Percentiles rank a stretch among this genome's conserved stretches.
Conservation (phyloP, 1,140 invertebrate genomes). For the Conus betulinus region DNA sequence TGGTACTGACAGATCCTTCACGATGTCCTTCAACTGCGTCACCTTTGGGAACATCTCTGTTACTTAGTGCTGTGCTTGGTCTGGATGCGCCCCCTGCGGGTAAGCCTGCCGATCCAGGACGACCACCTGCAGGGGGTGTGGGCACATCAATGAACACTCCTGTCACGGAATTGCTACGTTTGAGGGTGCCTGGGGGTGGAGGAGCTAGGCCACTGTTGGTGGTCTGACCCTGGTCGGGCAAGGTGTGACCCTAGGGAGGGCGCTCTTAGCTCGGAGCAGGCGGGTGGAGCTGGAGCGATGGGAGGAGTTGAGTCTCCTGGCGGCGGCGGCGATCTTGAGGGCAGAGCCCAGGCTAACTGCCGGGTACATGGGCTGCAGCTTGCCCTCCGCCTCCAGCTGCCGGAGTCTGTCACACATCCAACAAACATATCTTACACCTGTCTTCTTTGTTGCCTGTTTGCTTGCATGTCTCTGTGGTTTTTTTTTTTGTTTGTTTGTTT, state of each 20-base stretch:
- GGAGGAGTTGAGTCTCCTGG: constrained; percentile 49
- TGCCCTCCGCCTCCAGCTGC: constrained; percentile 62
- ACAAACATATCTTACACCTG: neutral
- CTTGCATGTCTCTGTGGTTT: no score
- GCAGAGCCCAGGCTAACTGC: constrained; percentile 60
- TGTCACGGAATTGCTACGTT: constrained; percentile 64
- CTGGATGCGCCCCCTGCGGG: neutral
- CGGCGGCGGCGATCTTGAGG: constrained; percentile 68
- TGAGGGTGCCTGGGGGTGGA: constrained; percentile 39
- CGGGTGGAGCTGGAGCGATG: constrained; percentile 22
- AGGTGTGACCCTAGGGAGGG: constrained; percentile 9
- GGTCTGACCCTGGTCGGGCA: neutral
- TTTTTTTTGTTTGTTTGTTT: no score
- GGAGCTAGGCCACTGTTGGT: constrained; percentile 1
- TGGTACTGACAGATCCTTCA: no score
- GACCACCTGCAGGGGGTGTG: constrained; percentile 1
- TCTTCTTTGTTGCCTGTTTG: no score
- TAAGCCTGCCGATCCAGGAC: constrained; percentile 25
- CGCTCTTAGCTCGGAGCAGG: constrained; percentile 21
- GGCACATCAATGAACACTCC: constrained; percentile 65
- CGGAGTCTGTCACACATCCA: constrained; percentile 42
- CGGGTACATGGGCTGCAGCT: constrained; percentile 52
- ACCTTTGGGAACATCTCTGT: neutral
- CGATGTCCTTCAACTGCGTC: no score
- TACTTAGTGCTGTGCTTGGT: neutral